A percentile compares a stretch with the other conserved stretches of the same genome.
These are phyloP conservation scores for Cephalopachus bancanus DNA, from an alignment of 2,797 vertebrate species.

Conservation along the genomic window DNA sequence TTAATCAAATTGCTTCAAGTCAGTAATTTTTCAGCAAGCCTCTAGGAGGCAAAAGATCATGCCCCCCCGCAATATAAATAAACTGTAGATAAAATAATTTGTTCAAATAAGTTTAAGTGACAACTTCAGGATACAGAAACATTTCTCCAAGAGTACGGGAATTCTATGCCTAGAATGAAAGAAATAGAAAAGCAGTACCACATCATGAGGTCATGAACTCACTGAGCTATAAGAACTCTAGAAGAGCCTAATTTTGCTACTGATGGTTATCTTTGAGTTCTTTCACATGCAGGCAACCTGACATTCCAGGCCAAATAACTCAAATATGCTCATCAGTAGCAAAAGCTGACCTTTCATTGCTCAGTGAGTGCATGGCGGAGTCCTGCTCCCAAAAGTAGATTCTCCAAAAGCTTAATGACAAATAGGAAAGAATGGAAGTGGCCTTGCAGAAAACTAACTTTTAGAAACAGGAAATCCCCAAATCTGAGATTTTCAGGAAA, in stretches of 20 bases:
- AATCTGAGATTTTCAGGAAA: constrained; percentile 94
- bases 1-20: too few relatives aligned
- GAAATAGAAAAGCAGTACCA: constrained; percentile 94
- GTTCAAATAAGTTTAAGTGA: constrained; percentile 94
- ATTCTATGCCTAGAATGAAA: constrained; percentile 92
- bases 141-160: constrained; percentile 93
- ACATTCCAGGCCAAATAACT: constrained; percentile 94
- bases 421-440: constrained; percentile 94
- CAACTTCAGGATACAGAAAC: constrained; percentile 94
- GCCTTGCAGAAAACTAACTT: constrained; percentile 93
- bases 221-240: constrained; percentile 94
- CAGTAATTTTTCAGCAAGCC: too few relatives aligned
- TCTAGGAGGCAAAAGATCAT: too few relatives aligned
- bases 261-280: neutral
- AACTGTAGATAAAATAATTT: constrained; percentile 89
- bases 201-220: constrained; percentile 92
- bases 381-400: constrained; percentile 94
- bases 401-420: constrained; percentile 93
- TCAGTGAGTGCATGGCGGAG: constrained; percentile 94
- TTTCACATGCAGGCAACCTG: constrained; percentile 92
- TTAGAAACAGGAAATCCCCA: constrained; percentile 93
- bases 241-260: constrained; percentile 91
- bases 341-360: constrained; percentile 94
- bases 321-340: constrained; percentile 94
- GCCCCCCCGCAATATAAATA: constrained; percentile 80